phyloP scores from a whole-genome alignment of 1,140 invertebrate species.

The Lysiphlebus fabarum region DNA sequence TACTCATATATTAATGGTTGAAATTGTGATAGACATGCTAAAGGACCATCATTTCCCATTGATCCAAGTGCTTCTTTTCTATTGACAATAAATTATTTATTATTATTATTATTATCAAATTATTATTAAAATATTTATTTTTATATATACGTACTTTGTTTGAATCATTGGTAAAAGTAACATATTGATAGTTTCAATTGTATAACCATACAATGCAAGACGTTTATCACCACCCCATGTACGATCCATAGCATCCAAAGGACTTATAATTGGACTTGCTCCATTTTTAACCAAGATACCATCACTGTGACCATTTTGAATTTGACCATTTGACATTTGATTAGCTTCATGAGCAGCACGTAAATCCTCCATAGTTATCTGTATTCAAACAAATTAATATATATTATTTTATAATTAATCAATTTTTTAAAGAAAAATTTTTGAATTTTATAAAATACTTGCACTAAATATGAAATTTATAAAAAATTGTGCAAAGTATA shows the following conservation, averaged over 20 bases:
- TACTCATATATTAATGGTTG: slow-evolving; percentile 95
- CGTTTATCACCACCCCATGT: slow-evolving; percentile 76
- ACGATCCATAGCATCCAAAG: slow-evolving; percentile 37
- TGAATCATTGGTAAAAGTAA: slow-evolving; percentile 94
- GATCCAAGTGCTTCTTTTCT: slow-evolving; percentile 98
- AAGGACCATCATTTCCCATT: slow-evolving; percentile 98
- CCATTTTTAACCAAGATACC: slow-evolving; percentile 45
- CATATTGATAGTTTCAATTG: slow-evolving; percentile 92
- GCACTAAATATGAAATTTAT: neutral
- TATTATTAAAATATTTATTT: too few species aligned
- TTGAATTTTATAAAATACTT: neutral
- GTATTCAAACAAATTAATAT: slow-evolving; percentile 30
- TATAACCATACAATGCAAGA: slow-evolving; percentile 89
- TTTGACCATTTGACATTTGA: slow-evolving; percentile 30
- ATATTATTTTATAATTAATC: neutral
- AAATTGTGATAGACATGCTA: slow-evolving; percentile 93
- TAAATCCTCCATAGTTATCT: slow-evolving; percentile 71
- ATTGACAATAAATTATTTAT: slow-evolving; percentile 29
- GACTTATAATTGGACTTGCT: slow-evolving; percentile 27
- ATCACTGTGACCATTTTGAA: slow-evolving; percentile 39
- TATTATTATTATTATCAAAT: too few species aligned
- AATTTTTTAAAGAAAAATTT: slow-evolving; percentile 16
- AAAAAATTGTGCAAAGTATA: slow-evolving; percentile 14
- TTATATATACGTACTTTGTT: slow-evolving; percentile 89
- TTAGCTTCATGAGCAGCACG: slow-evolving; percentile 53